Evolutionary conservation across 2,888 invertebrate species (phyloP).

Genomic region (Pollenia labialis): DNA sequence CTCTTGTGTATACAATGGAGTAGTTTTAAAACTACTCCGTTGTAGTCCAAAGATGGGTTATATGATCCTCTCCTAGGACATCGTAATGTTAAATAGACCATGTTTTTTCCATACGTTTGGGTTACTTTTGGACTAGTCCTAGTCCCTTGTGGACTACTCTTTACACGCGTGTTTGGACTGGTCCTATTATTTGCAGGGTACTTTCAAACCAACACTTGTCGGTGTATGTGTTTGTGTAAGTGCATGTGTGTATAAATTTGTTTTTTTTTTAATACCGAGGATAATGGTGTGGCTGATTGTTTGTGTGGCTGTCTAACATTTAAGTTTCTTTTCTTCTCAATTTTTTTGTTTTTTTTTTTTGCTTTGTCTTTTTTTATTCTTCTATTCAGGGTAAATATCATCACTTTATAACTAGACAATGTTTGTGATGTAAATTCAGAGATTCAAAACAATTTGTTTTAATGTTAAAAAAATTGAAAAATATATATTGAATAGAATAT

Average conservation of each 20-base stretch:
- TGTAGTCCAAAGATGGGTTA: too few species aligned
- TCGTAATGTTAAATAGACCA: too few species aligned
- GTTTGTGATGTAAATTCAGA: slow-evolving; percentile 21
- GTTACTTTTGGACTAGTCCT: too few species aligned
- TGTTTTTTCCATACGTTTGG: too few species aligned
- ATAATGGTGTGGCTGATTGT: slow-evolving; percentile 65
- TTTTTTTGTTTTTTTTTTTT: background rate
- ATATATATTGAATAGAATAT: too few species aligned
- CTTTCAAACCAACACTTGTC: background rate
- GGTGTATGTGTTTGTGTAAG: slow-evolving; percentile 12
- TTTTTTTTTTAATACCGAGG: slow-evolving; percentile 38
- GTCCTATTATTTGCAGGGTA: too few species aligned
- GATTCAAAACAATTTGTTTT: slow-evolving; percentile 12
- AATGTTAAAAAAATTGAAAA: too few species aligned
- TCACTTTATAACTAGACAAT: slow-evolving; percentile 61
- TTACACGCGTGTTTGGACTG: too few species aligned
- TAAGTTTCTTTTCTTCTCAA: slow-evolving; percentile 58
- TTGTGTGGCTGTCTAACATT: slow-evolving; percentile 70
- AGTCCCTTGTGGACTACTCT: too few species aligned
- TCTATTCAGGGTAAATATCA: slow-evolving; percentile 67
- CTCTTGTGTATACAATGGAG: too few species aligned
- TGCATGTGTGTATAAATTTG: background rate
- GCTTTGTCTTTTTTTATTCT: slow-evolving; percentile 17
- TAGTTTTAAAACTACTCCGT: too few species aligned
- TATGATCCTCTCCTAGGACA: too few species aligned